A percentile compares a stretch with the other conserved stretches of the same genome.
phyloP scores from a whole-genome alignment of 2,888 invertebrate genomes.

The Frankliniella intonsa region DNA sequence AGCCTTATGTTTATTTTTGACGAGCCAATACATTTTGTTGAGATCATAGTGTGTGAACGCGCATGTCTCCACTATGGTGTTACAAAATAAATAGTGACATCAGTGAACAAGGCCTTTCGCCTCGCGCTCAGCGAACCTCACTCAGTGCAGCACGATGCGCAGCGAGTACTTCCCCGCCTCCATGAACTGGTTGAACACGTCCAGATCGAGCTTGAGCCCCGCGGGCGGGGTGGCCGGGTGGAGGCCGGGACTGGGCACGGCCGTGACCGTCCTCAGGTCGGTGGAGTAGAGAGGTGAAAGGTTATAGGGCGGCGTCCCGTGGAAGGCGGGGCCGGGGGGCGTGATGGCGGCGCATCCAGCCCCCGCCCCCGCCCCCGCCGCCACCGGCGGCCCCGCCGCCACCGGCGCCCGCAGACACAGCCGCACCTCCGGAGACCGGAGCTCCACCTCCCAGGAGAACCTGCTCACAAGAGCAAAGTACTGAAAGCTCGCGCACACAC shows the following conservation, averaged over 20 bases:
- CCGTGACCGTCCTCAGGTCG: neutral
- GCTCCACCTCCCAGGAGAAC: neutral
- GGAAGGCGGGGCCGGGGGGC: neutral
- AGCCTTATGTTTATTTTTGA: too few species aligned
- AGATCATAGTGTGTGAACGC: too few species aligned
- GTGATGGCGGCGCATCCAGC: neutral
- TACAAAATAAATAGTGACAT: too few species aligned
- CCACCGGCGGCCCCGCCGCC: neutral
- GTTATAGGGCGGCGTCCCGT: neutral
- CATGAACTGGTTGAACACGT: conserved; percentile 10
- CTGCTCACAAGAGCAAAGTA: neutral
- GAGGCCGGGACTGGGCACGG: neutral
- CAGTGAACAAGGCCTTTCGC: too few species aligned
- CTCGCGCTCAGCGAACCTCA: too few species aligned
- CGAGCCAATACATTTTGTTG: too few species aligned
- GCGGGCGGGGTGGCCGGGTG: neutral
- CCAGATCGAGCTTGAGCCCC: neutral
- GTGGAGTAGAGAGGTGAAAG: neutral
- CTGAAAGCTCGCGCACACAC: neutral
- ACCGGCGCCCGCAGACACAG: neutral
- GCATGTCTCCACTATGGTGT: too few species aligned
- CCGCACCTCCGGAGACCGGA: neutral
- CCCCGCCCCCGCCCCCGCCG: neutral
- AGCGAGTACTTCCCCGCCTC: neutral
- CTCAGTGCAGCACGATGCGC: neutral